A percentile compares a stretch with the other conserved stretches of the same genome.
These are phyloP conservation scores for Loxodonta africana DNA, from an alignment of 2,113 vertebrate species.

Conservation along the genomic window DNA sequence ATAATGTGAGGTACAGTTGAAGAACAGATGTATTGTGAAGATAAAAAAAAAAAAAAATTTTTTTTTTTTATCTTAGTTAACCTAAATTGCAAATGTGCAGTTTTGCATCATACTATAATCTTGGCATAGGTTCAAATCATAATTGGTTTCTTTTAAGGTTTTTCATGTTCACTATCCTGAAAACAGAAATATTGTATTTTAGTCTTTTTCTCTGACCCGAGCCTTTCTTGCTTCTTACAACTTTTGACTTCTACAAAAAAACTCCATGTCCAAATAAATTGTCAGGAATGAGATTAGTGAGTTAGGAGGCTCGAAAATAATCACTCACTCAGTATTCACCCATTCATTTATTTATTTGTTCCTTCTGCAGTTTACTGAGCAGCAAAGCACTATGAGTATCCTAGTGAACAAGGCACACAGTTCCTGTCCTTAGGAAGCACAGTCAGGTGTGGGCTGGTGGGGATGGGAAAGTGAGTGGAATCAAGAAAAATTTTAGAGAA, in stretches of 20 bases:
- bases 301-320: conserved; percentile 19
- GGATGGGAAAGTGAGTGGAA: not conserved
- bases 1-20: not conserved
- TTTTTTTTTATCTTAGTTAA: not conserved
- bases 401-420: not conserved
- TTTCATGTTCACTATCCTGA: conserved; percentile 10
- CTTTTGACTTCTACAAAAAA: not conserved
- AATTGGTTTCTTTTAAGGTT: conserved; percentile 43
- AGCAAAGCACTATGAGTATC: not conserved
- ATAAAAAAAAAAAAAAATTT: no score
- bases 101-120: not conserved
- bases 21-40: not conserved
- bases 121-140: not conserved
- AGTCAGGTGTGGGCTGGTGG: not conserved
- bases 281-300: not conserved
- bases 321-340: not conserved
- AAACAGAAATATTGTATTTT: not conserved
- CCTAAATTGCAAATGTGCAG: not conserved
- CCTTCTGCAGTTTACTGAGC: not conserved
- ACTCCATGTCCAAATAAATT: not conserved
- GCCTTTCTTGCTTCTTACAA: not conserved
- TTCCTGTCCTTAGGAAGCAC: not conserved
- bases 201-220: not conserved
- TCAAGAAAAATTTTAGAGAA: not conserved
- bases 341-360: not conserved